phyloP scores from a whole-genome alignment of 2,113 vertebrate species.

The Illadopsis cleaveri region DNA sequence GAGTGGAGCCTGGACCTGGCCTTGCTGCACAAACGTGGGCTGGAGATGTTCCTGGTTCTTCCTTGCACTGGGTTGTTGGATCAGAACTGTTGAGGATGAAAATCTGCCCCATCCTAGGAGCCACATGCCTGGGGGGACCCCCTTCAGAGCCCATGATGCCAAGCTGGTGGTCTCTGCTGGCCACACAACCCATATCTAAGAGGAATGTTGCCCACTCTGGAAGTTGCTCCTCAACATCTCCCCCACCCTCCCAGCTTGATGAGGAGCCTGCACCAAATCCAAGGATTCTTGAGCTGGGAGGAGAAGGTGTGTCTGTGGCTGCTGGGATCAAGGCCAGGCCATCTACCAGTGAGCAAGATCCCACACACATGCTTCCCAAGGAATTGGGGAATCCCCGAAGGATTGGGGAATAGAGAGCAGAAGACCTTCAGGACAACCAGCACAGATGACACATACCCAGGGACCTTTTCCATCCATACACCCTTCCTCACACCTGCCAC shows the following conservation, averaged over 20 bases:
- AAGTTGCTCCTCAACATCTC: not conserved
- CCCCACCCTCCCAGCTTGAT: fast-evolving
- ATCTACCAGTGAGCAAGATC: not conserved
- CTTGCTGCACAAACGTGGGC: not conserved
- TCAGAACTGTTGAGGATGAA: not conserved
- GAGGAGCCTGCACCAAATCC: not conserved
- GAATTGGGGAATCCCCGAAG: not conserved
- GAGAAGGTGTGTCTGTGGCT: not conserved
- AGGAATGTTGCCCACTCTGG: not conserved
- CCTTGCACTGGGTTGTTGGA: not conserved
- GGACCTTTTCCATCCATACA: not conserved
- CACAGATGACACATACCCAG: not conserved
- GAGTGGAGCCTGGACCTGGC: not conserved
- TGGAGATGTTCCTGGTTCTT: not conserved
- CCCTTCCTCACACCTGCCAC: not conserved
- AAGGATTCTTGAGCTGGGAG: not conserved
- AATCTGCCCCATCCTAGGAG: not conserved
- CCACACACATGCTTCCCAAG: fast-evolving
- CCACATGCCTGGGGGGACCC: fast-evolving
- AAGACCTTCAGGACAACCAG: not conserved
- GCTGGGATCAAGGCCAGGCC: not conserved
- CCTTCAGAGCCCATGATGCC: not conserved
- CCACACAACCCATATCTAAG: not conserved
- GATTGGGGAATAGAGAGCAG: not conserved
- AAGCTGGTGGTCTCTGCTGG: not conserved